phyloP scores from a whole-genome alignment of 2,888 invertebrate genomes.

The Liopterus haemorrhoidalis region DNA sequence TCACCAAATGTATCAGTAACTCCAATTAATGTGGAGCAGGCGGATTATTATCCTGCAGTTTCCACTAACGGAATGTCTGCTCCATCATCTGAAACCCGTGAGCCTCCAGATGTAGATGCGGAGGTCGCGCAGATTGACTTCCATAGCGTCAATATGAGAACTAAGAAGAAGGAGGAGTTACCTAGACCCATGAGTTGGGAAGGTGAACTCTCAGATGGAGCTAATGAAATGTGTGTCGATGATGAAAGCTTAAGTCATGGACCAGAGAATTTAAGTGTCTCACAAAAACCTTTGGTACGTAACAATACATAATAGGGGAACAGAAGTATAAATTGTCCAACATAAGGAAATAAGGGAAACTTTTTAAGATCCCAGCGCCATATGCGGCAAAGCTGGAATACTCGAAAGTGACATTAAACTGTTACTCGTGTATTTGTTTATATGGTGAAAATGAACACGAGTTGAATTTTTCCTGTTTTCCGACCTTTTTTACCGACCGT shows the following conservation, averaged over 20 bases:
- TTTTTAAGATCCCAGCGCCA: too few species aligned
- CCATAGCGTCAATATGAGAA: slow-evolving; percentile 60
- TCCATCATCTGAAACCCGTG: slow-evolving; percentile 32
- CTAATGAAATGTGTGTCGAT: slow-evolving; percentile 46
- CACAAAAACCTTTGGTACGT: slow-evolving; percentile 34
- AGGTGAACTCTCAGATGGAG: slow-evolving; percentile 85
- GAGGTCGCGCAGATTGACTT: slow-evolving; percentile 76
- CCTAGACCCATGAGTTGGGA: slow-evolving; percentile 92
- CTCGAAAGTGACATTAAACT: too few species aligned
- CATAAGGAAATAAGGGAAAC: too few species aligned
- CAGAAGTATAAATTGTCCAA: neutral
- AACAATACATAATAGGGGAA: neutral
- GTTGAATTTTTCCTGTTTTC: too few species aligned
- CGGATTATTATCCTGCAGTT: slow-evolving; percentile 16
- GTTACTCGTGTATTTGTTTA: too few species aligned
- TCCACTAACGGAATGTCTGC: slow-evolving; percentile 29
- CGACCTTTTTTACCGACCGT: too few species aligned
- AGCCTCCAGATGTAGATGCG: slow-evolving; percentile 49
- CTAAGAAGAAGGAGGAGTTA: slow-evolving; percentile 55
- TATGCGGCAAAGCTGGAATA: too few species aligned
- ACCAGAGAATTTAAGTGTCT: slow-evolving; percentile 42
- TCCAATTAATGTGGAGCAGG: slow-evolving; percentile 61
- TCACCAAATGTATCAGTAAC: slow-evolving; percentile 69
- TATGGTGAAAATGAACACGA: too few species aligned
- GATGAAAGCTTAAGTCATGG: slow-evolving; percentile 38